Base-by-base conservation (phyloP, 2,113 vertebrate species). In the Anhinga anhinga region DNA sequence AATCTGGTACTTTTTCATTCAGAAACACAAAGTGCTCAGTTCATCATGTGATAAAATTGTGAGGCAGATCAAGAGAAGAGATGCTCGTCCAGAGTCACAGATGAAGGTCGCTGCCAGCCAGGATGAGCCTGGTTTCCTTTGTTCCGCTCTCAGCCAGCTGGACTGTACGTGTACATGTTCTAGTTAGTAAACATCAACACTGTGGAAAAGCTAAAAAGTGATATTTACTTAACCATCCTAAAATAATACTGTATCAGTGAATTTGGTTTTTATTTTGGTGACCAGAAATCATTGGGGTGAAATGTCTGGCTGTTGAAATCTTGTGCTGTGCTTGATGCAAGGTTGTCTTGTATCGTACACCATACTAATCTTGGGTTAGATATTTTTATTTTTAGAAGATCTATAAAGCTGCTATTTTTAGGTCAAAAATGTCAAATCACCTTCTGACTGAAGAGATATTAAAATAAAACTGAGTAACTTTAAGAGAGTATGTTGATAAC, bases 261-360 rank as follows among this genome's bases (percentile, higher is more conserved):
- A 38, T 90, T 86, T n/a, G 26, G 9, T 93, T 96, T 96, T 94
- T 77, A 78, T 86, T 96, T 76, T 92, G 29, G 21, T 89, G 58
- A 90, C 59, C 22, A 77, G 63, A 96, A 95, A 40, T 97, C 69
- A 70, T 50, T 95, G 52, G 77, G 55, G 53, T 56, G 55, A 83
- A 72, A 76, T 42, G 5, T 47, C 59, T 79, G 50, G 34, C 72
- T 84, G 27, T 59, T 78, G 45, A 77, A 91, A 77, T 66, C 29
- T 53, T 92, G 30, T 0, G 4, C 61, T 61, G 19, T 76, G 32
- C 55, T 84, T 82, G 19, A 47, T 91, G 42, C 21, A 40, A 72
- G 27, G 18, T 91, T 29, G n/a, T 84, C 36, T 73, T 77, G 40
- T 49, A 20, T 69, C 7, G 4, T 81, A 23, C 34, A 30, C 27